A percentile compares a stretch with the other conserved stretches of the same genome.
Evolutionary conservation across 2,113 vertebrate genomes (phyloP).

Genomic region (Emberiza fucata): DNA sequence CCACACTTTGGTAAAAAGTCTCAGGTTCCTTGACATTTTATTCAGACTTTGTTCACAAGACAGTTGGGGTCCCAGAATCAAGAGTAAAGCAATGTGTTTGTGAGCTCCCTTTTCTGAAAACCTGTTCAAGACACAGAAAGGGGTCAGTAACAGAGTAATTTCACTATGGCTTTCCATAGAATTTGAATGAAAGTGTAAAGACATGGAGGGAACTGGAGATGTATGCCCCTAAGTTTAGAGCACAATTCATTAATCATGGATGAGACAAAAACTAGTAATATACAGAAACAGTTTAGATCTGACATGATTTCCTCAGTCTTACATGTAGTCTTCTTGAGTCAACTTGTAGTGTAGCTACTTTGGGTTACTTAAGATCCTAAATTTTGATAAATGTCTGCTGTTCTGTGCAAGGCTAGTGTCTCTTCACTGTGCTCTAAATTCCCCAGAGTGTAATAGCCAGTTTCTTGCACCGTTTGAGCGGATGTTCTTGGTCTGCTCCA

Average conservation of each 20-base stretch:
- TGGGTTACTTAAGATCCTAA: neutral
- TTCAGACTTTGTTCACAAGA: neutral
- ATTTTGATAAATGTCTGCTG: neutral
- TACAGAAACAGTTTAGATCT: neutral
- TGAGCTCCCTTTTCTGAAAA: neutral
- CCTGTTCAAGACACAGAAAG: neutral
- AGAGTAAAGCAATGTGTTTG: rapidly evolving
- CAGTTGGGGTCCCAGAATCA: neutral
- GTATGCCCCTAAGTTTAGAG: neutral
- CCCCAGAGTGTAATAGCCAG: rapidly evolving
- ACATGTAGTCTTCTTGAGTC: neutral
- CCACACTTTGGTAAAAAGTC: neutral
- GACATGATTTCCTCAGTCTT: neutral
- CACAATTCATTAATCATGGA: neutral
- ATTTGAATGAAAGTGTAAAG: neutral
- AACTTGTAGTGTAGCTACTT: neutral
- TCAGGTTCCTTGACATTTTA: neutral
- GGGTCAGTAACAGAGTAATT: neutral
- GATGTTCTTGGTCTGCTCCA: neutral
- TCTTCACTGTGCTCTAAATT: neutral
- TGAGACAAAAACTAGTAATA: neutral
- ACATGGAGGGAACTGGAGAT: neutral
- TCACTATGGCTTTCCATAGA: neutral
- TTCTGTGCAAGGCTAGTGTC: neutral
- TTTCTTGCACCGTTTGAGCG: neutral